Evolutionary conservation across 2,113 vertebrate species (phyloP), one percentile per base, ranked within the genome.

Genomic region (Mobula hypostoma): DNA sequence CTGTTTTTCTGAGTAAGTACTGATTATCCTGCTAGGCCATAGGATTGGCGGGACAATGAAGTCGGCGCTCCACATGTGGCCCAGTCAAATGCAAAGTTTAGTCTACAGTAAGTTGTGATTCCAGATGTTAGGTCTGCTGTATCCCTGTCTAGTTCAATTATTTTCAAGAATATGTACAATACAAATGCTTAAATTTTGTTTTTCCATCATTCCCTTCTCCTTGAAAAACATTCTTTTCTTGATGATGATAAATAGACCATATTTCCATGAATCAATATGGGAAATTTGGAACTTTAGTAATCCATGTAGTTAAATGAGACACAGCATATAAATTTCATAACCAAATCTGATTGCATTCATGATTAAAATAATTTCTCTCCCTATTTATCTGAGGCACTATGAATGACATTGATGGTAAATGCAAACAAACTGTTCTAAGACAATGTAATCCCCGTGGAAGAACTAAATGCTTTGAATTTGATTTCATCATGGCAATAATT

Each of bases 301-400:
- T 93, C 66, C 36, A 93, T 48, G 90, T 72, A 48, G 19, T 40
- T 92, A 93, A 93, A 93, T 72, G 66, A 72, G 90, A 93, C 24
- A 72, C 48, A 48, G 48, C 48, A 48, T 27, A 72, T n/a, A 40
- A 19, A 0, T 93, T 93, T 93, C 21, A 93, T 93, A 72, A 93
- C 32, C 40, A 48, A 12, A 74, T 68, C n/a, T 74, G 66, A 93
- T 93, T 48, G 63, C 36, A 93, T 74, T 93, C 72, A 68, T 93
- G 90, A 74, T 93, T 27, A 40, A 36, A 93, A 93, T 19, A 48
- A 27, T 93, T 1, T 72, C 17, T 70, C 14, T 91, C 63, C 72
- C 11, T 40, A 27, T 70, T 40, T 72, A 74, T 72, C 68, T 92
- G 36, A 72, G 19, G 32, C 6, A 24, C 19, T 9, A 5, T 92